Evolutionary conservation across 2,113 vertebrate genomes (phyloP).

Genomic region (Talpa occidentalis): DNA sequence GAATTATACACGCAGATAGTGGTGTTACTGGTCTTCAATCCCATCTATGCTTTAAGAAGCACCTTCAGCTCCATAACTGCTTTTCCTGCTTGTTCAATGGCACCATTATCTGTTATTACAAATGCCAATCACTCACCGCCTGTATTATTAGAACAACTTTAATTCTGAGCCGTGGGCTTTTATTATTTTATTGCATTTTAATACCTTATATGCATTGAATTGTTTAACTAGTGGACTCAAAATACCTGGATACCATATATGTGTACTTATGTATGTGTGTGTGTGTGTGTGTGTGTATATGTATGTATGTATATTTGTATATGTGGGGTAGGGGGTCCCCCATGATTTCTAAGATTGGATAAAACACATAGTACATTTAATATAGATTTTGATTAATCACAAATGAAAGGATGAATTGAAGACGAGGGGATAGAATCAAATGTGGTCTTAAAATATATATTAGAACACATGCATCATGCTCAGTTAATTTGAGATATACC

Average conservation of each 20-base stretch:
- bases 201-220: background rate
- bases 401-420: background rate
- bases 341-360: background rate
- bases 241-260: background rate
- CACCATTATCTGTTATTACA: background rate
- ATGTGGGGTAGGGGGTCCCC: rapidly evolving
- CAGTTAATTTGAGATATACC: background rate
- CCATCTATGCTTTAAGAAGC: background rate
- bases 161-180: background rate
- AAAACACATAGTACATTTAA: background rate
- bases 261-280: too few relatives aligned
- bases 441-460: conserved; percentile 14
- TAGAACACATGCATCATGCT: background rate
- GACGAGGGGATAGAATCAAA: background rate
- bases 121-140: background rate
- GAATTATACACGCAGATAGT: background rate
- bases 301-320: too few relatives aligned
- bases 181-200: background rate
- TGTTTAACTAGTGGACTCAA: background rate
- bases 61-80: background rate
- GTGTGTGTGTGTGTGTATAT: background rate
- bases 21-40: background rate
- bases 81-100: background rate
- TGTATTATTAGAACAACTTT: background rate
- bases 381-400: background rate